Evolutionary conservation across 2,113 vertebrate species (phyloP), one percentile per base, ranked within the genome.

Genomic region (Chaenogobius annularis): DNA sequence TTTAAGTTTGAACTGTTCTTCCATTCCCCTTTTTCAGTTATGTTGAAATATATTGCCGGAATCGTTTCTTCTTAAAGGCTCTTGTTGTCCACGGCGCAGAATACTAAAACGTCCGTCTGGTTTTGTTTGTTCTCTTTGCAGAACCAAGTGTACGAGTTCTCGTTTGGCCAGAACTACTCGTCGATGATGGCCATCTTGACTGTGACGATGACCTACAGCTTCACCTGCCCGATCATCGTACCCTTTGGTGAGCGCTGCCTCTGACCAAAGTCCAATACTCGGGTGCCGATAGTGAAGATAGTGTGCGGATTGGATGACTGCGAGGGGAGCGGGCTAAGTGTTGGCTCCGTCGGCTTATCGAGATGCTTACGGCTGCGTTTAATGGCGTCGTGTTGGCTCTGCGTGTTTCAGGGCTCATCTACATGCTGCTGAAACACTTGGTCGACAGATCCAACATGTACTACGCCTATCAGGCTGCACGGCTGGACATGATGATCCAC

Each of bases 171-270:
- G 35, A 97, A 96, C 71, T 99, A 99, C 0, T 97, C 96, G 52
- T 99, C 97, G 98, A 96, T 99, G 96, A 99, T 99, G 98, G 97
- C 95, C 0, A 95, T 99, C 86, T 99, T 99, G 92, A 98, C 98
- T 31, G 97, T 99, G 83, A 97, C 97, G 69, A 99, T 99, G 98
- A 97, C 98, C 22, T 99, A 99, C 93, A 99, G 98, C 92, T 99
- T 99, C 93, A 98, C 96, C 72, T 99, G 98, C 79, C 98, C 98
- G 46, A 98, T 99, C 87, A 99, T 99, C 0, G 96, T 99, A 79
- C 97, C 96, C 54, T 99, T 99, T 48, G 98, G 98, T 99, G 93
- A 93, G 95, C 52, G 66, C 40, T 54, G 43, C 55, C 14, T 23
- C 66, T 74, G 50, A 35, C 56, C 35, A 7, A 5, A 31, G n/a